A percentile compares a stretch with the other conserved stretches of the same genome.
Conservation (phyloP, 2,888 invertebrate genomes). For the Trichogramma dendrolimi region DNA sequence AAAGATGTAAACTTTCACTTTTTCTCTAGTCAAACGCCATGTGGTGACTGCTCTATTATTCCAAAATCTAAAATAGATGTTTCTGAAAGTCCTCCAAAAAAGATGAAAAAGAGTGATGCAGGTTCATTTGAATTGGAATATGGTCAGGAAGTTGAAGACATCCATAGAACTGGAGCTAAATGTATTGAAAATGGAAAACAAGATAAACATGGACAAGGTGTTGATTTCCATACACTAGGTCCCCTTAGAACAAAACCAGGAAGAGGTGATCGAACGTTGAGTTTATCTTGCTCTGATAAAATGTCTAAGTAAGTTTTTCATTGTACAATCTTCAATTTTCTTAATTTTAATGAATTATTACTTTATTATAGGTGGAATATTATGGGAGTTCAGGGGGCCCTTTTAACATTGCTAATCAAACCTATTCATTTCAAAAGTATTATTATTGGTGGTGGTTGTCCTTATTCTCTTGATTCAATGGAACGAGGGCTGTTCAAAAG, state of each 20-base stretch:
- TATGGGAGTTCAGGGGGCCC: constrained; percentile 78
- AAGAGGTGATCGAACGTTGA: constrained; percentile 80
- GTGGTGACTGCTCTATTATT: constrained; percentile 90
- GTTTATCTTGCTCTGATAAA: constrained; percentile 93
- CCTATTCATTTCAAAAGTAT: constrained; percentile 70
- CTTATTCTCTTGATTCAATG: constrained; percentile 61
- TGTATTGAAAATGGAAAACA: constrained; percentile 57
- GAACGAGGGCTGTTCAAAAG: constrained; percentile 55
- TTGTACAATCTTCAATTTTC: constrained; percentile 3
- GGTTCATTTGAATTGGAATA: constrained; percentile 25
- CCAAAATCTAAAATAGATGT: constrained; percentile 53
- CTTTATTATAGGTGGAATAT: constrained; percentile 68
- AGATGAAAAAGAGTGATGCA: constrained; percentile 40
- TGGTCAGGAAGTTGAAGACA: constrained; percentile 41
- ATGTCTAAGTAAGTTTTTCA: constrained; percentile 57
- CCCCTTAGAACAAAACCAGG: constrained; percentile 85
- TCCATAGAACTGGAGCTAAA: constrained; percentile 88
- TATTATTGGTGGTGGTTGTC: constrained; percentile 66
- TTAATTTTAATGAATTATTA: constrained; percentile 12
- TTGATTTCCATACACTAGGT: constrained; percentile 66
- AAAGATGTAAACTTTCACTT: constrained; percentile 71
- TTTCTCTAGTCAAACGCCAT: constrained; percentile 82
- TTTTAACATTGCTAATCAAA: constrained; percentile 66
- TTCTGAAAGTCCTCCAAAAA: constrained; percentile 21
- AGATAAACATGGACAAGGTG: constrained; percentile 61